Base-by-base conservation (phyloP, 2,888 invertebrate genomes). In the Dyspetes luteomarginatus region DNA sequence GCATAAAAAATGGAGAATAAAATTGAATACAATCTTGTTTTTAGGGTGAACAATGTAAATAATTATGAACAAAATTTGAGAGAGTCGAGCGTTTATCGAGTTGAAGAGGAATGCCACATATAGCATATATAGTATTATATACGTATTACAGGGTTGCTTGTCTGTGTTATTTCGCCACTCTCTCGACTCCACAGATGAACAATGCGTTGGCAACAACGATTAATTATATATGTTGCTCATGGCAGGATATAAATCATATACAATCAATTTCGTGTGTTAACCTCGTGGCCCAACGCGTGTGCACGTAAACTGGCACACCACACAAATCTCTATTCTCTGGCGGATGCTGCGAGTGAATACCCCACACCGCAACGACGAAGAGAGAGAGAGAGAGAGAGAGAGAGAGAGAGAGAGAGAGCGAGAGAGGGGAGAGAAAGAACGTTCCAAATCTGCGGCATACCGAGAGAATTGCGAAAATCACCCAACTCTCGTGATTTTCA, bases 181-280 rank as follows among this genome's bases (percentile, higher is more conserved):
- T 36, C 67, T 48, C 48, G 36, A 76, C 56, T 28, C 43, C 50
- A 30, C 73, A 22, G 84, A 84, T 85, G 84, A 87, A 88, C 87
- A 89, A 88, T 88, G 86, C 86, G 84, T 86, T 85, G 84, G 86
- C 85, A 85, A 83, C 87, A 85, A 85, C 86, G 88, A 90, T 90
- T 90, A 89, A 90, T 90, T 90, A 86, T 82, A 82, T 88, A 89
- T 87, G 86, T 88, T 89, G 89, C 88, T 83, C 71, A 85, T 87
- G 88, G 87, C 89, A 87, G 85, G 86, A 83, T 88, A 88, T 90
- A 90, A 90, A 89, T 90, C 88, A 88, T 81, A 69, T 86, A 88
- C 87, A 87, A 89, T 90, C 88, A 89, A 87, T 88, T 89, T 87
- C 82, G 82, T 82, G 56, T 73, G 81, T 76, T 84, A 82, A 55